These are phyloP conservation scores for Drosophila sordidula DNA, from an alignment of 2,888 invertebrate genomes.

Conservation along the genomic window DNA sequence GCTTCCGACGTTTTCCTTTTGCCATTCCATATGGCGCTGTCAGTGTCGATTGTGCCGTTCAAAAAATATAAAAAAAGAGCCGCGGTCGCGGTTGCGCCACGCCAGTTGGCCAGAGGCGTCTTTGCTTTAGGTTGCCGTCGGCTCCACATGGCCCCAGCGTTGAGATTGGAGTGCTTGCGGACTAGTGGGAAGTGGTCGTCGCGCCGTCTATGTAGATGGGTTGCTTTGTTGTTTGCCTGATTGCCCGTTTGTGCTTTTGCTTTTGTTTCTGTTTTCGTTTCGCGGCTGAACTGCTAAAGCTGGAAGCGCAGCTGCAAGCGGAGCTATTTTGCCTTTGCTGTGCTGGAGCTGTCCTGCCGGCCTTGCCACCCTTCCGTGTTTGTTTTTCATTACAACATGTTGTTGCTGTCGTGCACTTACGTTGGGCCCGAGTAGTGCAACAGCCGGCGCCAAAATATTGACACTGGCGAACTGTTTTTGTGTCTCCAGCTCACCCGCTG, in stretches of 20 bases:
- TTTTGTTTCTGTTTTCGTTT: conserved; percentile 22
- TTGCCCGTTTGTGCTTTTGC: conserved; percentile 32
- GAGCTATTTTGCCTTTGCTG: conserved; percentile 12
- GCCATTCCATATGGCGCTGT: conserved; percentile 25
- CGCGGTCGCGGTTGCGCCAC: conserved; percentile 40
- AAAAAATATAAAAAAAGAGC: conserved; percentile 7
- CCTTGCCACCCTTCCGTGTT: conserved; percentile 34
- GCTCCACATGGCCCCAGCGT: no score
- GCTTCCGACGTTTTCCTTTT: conserved; percentile 20
- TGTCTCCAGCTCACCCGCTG: conserved; percentile 20
- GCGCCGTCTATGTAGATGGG: conserved; percentile 36
- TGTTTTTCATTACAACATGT: conserved; percentile 63
- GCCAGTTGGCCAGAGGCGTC: conserved; percentile 36
- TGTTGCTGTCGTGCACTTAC: conserved; percentile 36
- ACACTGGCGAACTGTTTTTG: conserved; percentile 48
- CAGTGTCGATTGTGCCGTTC: conserved; percentile 31
- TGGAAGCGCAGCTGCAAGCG: conserved; percentile 2
- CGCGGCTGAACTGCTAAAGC: conserved; percentile 7
- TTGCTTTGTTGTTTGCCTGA: conserved; percentile 55
- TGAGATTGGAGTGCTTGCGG: conserved; percentile 8
- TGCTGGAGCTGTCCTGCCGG: not conserved
- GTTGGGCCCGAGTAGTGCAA: conserved; percentile 24
- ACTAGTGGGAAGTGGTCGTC: conserved; percentile 23
- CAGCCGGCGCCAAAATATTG: conserved; percentile 60
- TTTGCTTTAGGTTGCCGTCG: conserved; percentile 6